Percentiles rank a stretch among this genome's conserved stretches.
Conservation (phyloP, 2,888 invertebrate species). For the Beris morrisii region DNA sequence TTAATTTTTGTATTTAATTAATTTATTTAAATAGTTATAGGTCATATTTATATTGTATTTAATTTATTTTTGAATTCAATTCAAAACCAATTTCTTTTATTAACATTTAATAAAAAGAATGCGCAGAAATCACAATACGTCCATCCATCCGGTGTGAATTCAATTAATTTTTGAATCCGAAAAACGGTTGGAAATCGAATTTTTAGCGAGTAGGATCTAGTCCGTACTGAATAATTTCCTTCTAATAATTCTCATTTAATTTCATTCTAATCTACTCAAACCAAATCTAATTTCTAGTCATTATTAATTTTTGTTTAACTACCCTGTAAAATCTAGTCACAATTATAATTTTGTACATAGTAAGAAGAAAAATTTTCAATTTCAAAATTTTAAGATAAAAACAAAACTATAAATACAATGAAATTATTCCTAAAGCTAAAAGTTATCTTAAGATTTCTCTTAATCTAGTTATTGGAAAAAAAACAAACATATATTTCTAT, state of each 20-base stretch:
- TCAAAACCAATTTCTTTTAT: too few species aligned
- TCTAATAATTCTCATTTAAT: not conserved
- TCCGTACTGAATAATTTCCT: slow-evolving; percentile 42
- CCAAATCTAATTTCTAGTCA: slow-evolving; percentile 10
- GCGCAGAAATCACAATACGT: slow-evolving; percentile 44
- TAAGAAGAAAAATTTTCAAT: too few species aligned
- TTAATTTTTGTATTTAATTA: too few species aligned
- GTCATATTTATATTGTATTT: too few species aligned
- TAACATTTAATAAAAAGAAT: too few species aligned
- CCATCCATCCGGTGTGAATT: slow-evolving; percentile 40
- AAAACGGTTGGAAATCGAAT: slow-evolving; percentile 4
- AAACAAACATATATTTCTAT: slow-evolving; percentile 45
- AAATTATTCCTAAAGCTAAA: too few species aligned
- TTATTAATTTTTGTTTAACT: slow-evolving; percentile 1
- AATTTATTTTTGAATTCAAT: too few species aligned
- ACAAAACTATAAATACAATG: too few species aligned
- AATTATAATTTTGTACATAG: too few species aligned
- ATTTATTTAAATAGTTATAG: too few species aligned
- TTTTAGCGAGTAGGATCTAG: slow-evolving; percentile 44
- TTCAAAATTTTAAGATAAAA: too few species aligned
- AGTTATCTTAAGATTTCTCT: too few species aligned
- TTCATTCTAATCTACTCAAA: not conserved
- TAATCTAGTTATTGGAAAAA: slow-evolving; percentile 43
- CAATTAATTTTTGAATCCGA: slow-evolving; percentile 4
- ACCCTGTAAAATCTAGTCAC: slow-evolving; percentile 16